Base-by-base conservation (phyloP, 1,140 invertebrate genomes). In the Macrostomum lignano region DNA sequence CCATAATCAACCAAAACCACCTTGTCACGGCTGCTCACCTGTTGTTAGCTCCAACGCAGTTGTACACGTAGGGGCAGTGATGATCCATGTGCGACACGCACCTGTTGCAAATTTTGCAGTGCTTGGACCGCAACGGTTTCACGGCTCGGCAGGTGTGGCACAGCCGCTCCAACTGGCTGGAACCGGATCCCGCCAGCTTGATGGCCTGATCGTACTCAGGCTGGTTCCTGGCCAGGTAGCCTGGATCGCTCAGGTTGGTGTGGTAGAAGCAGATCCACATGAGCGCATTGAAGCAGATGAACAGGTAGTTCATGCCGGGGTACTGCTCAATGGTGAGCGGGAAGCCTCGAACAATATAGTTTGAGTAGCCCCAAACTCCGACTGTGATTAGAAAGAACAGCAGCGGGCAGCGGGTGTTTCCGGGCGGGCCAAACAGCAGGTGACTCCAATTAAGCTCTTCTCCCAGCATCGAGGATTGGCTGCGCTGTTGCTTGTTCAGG, bases 71-170 rank as follows among this genome's bases (percentile, higher is more conserved):
- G 0, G 81, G 82, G 60, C 86, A 96, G 59, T 96, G 88, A 61
- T 96, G 86, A 65, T 96, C 88, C 61, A 93, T 93, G 38, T 51
- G 72, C 10, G 81, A 79, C 13, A 94, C 75, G 62, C 88, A 96
- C 47, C 72, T 67, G 61, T 93, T 79, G 58, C 84, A 94, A n/a
- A 79, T 67, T 24, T 74, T 73, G 61, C 86, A 96, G 61, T 96
- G 86, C 58, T 94, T 94, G 26, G 84, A 93, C 46, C 88, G 67
- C 41, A 91, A 67, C 32, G 86, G 88, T 38, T 77, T 68, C 33
- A 73, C 67, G 19, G 94, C 72, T 31, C 96, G 63, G 61, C 88
- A 96, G n/a, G 81, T 79, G 29, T 74, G 81, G 61, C 88, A 96
- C 60, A 94, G 94, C 47, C 71, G 71, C 9, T 21, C 19, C 5